phyloP scores from a whole-genome alignment of 2,888 invertebrate genomes.

The Tenthredo livida region DNA sequence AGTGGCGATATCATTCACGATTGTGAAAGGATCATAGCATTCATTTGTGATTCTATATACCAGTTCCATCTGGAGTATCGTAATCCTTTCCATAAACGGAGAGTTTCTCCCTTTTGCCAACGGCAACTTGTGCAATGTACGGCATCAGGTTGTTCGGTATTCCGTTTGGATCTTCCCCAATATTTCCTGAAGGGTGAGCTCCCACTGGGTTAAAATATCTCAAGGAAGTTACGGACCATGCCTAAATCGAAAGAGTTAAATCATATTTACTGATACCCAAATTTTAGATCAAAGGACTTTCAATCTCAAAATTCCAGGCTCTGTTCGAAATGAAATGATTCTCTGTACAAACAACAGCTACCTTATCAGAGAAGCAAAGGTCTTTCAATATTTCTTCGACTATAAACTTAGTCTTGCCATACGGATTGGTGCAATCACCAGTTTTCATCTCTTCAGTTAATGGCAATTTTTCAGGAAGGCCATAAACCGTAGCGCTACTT shows the following conservation, averaged over 20 bases:
- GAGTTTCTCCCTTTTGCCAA: conserved; percentile 88
- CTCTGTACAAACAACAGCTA: conserved; percentile 73
- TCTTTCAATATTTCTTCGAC: conserved; percentile 96
- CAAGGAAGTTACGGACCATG: conserved; percentile 89
- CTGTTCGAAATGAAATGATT: neutral
- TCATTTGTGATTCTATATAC: neutral
- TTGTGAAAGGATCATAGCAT: neutral
- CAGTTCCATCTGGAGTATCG: conserved; percentile 93
- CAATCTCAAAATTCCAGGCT: neutral
- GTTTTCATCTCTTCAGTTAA: conserved; percentile 91
- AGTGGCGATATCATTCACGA: neutral
- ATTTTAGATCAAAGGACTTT: conserved; percentile 6
- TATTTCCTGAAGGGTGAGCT: conserved; percentile 92
- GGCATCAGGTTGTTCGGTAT: conserved; percentile 98
- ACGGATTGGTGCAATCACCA: conserved; percentile 94
- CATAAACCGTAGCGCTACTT: conserved; percentile 97
- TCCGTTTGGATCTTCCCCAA: conserved; percentile 96
- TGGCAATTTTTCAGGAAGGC: conserved; percentile 90
- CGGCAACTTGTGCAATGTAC: conserved; percentile 94
- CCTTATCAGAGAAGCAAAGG: conserved; percentile 88
- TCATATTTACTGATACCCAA: conserved; percentile 38
- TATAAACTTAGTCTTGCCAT: conserved; percentile 96
- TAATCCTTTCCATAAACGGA: conserved; percentile 94
- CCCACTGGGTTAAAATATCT: conserved; percentile 98
- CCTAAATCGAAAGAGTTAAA: conserved; percentile 76